Conservation (phyloP, 1,140 invertebrate species). For the Chlorops oryzae region DNA sequence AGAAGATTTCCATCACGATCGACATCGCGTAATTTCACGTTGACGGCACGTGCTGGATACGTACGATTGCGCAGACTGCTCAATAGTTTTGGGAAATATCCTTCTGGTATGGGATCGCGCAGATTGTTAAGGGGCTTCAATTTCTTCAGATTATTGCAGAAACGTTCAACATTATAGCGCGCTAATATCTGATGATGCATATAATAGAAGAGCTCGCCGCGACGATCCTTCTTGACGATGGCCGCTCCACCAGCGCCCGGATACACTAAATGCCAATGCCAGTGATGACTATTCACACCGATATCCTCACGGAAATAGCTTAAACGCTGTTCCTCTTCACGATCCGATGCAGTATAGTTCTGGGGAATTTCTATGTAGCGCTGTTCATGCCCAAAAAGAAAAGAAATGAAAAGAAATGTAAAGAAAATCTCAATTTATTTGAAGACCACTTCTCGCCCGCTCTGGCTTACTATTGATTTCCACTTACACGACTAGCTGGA, state of each 20-base stretch:
- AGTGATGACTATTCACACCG: slow-evolving; percentile 64
- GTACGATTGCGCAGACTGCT: slow-evolving; percentile 52
- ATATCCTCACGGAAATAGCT: slow-evolving; percentile 57
- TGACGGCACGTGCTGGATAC: slow-evolving; percentile 53
- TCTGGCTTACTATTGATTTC: not conserved
- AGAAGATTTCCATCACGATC: slow-evolving; percentile 54
- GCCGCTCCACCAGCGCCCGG: slow-evolving; percentile 49
- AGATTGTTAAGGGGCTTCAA: slow-evolving; percentile 53
- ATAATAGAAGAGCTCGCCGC: slow-evolving; percentile 68
- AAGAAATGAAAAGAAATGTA: not conserved
- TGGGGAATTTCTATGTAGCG: slow-evolving; percentile 55
- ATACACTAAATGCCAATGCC: slow-evolving; percentile 70
- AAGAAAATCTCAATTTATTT: not conserved
- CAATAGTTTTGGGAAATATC: slow-evolving; percentile 56
- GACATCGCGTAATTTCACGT: slow-evolving; percentile 50
- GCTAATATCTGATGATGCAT: slow-evolving; percentile 64
- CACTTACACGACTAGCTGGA: slow-evolving; percentile 24
- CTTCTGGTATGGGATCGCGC: slow-evolving; percentile 51
- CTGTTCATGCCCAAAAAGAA: not conserved
- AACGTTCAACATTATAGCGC: slow-evolving; percentile 56
- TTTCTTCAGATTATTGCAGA: slow-evolving; percentile 52
- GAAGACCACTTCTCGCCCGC: no score
- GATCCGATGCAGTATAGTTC: slow-evolving; percentile 61
- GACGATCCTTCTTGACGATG: slow-evolving; percentile 58
- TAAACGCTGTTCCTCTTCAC: slow-evolving; percentile 59